A percentile compares a stretch with the other conserved stretches of the same genome.
Evolutionary conservation across 2,797 vertebrate species (phyloP).

Genomic region (Telmatherina bonti): DNA sequence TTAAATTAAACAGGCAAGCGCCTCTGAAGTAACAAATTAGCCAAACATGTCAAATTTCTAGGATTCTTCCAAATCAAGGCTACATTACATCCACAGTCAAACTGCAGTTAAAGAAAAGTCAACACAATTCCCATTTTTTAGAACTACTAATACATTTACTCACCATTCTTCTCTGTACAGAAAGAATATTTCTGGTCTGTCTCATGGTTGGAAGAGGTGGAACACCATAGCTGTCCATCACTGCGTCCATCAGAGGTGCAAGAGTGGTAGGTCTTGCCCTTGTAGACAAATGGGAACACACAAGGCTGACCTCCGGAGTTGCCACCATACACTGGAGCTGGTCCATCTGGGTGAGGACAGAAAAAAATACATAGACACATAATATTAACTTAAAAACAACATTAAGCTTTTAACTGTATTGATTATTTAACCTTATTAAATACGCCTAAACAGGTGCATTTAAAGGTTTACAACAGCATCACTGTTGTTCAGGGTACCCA

Average conservation of each 20-base stretch:
- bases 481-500: not conserved
- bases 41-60: not conserved
- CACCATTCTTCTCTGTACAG: constrained; percentile 93
- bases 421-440: not conserved
- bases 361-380: not conserved
- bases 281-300: constrained; percentile 93
- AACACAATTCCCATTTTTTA: not conserved
- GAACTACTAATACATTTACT: constrained; percentile 47
- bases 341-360: constrained; percentile 69
- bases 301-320: constrained; percentile 94
- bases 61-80: not conserved
- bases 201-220: constrained; percentile 93
- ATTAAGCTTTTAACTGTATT: not conserved
- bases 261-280: constrained; percentile 93
- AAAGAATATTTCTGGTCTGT: constrained; percentile 92
- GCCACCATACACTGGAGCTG: constrained; percentile 91
- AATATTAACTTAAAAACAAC: not conserved
- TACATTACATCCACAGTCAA: not conserved
- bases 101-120: not conserved
- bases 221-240: constrained; percentile 96
- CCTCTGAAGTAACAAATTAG: not conserved
- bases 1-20: not conserved
- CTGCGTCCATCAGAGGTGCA: constrained; percentile 92
- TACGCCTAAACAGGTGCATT: not conserved
- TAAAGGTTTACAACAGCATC: not conserved